Evolutionary conservation across 2,888 invertebrate species (phyloP), one percentile per base, ranked within the genome.

Genomic region (Euproctis similis): DNA sequence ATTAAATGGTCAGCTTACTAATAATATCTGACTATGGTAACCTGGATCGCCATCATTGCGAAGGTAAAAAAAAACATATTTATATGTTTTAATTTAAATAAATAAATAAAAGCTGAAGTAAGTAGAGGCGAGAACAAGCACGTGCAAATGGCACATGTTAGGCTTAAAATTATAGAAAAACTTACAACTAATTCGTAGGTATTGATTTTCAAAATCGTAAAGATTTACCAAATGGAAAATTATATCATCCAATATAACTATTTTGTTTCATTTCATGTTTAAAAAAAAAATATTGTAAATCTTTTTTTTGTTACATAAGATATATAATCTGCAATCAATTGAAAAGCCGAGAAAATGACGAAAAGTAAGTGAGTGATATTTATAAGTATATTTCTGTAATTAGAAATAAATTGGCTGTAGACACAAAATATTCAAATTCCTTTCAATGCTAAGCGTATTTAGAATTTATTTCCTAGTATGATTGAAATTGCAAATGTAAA

Each of bases 131-230:
- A 58, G 58, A 57, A 57, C 60, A 68, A 73, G 73, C 70, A 77
- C 80, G 82, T 84, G 82, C 82, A 52, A 69, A 82, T 82, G 82
- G 82, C 82, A 82, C 82, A 80, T 81, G 75, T 60, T 58, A 75
- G 66, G 69, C 63, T 75, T 80, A 77, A 54, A 30, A 49, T 55
- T 67, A 59, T 44, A 50, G 34, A 44, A 39, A 46, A 30, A 47
- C 43, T 41, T 42, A 47, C 4, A 30, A 30, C 47, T 52, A 49
- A 32, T 31, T n/a, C n/a, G n/a, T n/a, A n/a, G n/a, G n/a, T n/a
- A n/a, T n/a, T n/a, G n/a, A n/a, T n/a, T n/a, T n/a, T n/a, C n/a
- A n/a, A n/a, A n/a, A n/a, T n/a, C n/a, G n/a, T n/a, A n/a, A n/a
- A n/a, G n/a, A n/a, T n/a, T n/a, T n/a, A n/a, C n/a, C n/a, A n/a